Base-by-base conservation (phyloP, 2,888 invertebrate genomes). In the Lapara coniferarum region DNA sequence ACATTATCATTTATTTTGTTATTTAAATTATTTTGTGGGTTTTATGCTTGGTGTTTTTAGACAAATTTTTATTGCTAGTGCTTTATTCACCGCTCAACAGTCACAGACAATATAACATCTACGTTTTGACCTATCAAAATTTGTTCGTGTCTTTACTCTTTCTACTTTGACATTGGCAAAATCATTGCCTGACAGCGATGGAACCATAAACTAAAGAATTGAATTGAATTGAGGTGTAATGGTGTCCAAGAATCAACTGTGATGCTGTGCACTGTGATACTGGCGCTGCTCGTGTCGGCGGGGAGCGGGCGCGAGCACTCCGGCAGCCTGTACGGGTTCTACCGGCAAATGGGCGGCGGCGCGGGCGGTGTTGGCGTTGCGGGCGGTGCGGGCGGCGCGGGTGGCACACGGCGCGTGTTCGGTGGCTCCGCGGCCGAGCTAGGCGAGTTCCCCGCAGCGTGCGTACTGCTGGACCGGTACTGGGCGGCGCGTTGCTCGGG, bases 391-490 rank as follows among this genome's bases (percentile, higher is more conserved):
- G 25, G 69, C 85, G 91, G 66, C 68, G 71, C 67, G 16, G 77
- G 63, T 69, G 74, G 71, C 53, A 66, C 83, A 69, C 85, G 91
- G 58, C 87, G 92, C 68, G 83, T 92, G 74, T 91, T 88, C 80
- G 92, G 91, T 49, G 92, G 91, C 16, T 68, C 69, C 13, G 70
- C 83, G 68, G 80, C 81, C 4, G 46, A 73, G 66, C 76, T 85
- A 72, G 57, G 66, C 37, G 74, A 72, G 72, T 88, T 79, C 75
- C 85, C 88, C 14, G 78, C 81, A 10, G 83, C 79, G 69, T 87
- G 88, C 77, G 87, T 84, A 71, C 81, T 92, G 73, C 76, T 89
- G 56, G 91, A 91, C 81, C 85, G 87, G 56, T 85, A 82, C 79
- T 82, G 85, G 84, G 25, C 70, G n/a, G 71, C 85, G 79, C 82